These are phyloP conservation scores for Aplysina aerophoba DNA, from an alignment of 37 sponge, comb jelly and placozoan species.

Conservation along the genomic window DNA sequence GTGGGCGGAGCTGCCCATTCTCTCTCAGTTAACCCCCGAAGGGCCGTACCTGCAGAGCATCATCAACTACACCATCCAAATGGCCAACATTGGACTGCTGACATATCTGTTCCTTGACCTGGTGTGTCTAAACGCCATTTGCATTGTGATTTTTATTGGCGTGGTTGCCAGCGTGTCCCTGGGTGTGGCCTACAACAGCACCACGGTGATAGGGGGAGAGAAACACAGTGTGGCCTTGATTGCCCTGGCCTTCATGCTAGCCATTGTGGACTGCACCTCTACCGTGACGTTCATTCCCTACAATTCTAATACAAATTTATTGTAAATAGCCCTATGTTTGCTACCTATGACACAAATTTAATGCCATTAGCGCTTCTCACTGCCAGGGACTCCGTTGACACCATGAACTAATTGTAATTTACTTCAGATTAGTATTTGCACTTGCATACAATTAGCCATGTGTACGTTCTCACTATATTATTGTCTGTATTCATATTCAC, in stretches of 20 bases:
- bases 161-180: slow-evolving; percentile 61
- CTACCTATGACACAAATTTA: too few species aligned
- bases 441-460: too few species aligned
- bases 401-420: too few species aligned
- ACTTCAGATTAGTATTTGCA: too few species aligned
- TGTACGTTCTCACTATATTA: too few species aligned
- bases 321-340: too few species aligned
- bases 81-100: slow-evolving; percentile 88
- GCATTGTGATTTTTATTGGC: slow-evolving; percentile 60
- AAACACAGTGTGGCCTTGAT: slow-evolving; percentile 76
- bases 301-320: too few species aligned
- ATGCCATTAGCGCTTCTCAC: too few species aligned
- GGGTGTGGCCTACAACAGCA: slow-evolving; percentile 66
- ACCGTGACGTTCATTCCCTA: slow-evolving; percentile 91
- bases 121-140: slow-evolving; percentile 30
- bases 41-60: slow-evolving; percentile 64
- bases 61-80: slow-evolving; percentile 74
- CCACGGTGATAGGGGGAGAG: slow-evolving; percentile 36
- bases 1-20: slow-evolving; percentile 87
- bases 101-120: slow-evolving; percentile 43
- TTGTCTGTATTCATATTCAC: too few species aligned
- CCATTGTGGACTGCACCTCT: slow-evolving; percentile 91
- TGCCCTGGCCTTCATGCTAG: slow-evolving; percentile 73
- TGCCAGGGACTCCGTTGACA: too few species aligned
- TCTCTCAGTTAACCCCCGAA: slow-evolving; percentile 70